Evolutionary conservation across 2,113 vertebrate species (phyloP), one percentile per base, ranked within the genome.

Genomic region (Caloenas nicobarica): DNA sequence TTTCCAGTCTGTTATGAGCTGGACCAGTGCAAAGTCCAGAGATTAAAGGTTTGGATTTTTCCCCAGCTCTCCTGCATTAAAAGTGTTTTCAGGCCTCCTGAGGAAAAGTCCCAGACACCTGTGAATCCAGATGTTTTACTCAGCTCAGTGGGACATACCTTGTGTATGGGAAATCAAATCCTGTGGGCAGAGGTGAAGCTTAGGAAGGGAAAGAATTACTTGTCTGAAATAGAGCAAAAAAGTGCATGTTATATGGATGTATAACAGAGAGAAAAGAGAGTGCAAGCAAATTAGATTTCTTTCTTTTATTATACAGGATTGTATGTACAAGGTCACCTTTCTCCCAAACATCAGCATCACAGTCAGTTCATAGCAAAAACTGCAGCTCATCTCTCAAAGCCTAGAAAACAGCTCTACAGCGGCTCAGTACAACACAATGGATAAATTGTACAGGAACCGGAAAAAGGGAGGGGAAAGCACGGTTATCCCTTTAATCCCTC

Each of bases 261-360:
- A 5, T 3, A 13, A 13, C 40, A 53, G 28, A 82, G 25, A 74
- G 42, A 86, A 38, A 78, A 48, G 12, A 58, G 14, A 82, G 58
- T 9, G 2, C 23, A 80, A 33, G n/a, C 70, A 68, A 40, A 29
- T 48, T 86, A 79, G 69, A 91, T 79, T 95, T 93, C 77, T 86
- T 94, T 83, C 76, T 96, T 97, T 97, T 97, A 97, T 97, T 97
- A 89, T 97, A 97, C 97, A 97, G 97, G 95, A 76, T 93, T 33
- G 13, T 97, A 97, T 97, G 81, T 97, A 97, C 97, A 97, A 96
- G 94, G 91, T 94, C 92, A 95, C 81, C 94, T 93, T 94, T 81
- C 90, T 96, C 89, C 92, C 86, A 78, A 38, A 72, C 85, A 91
- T 68, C 95, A 95, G 95, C 93, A 81, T 91, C 88, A 57, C 88